Evolutionary conservation across 2,888 invertebrate species (phyloP), one percentile per base, ranked within the genome.

Genomic region (Pollenia labialis): DNA sequence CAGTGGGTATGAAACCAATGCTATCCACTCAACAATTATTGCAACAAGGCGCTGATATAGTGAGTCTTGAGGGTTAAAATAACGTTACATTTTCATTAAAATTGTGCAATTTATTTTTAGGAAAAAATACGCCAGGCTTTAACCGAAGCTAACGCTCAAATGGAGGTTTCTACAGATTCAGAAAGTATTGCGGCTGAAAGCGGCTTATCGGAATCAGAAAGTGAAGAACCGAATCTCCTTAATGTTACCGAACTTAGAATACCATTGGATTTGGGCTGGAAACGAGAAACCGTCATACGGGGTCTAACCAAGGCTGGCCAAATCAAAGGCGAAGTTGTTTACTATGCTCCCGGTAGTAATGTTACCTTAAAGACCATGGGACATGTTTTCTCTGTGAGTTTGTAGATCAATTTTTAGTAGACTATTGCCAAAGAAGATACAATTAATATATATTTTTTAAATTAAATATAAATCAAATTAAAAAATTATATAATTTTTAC

Each of bases 241-340:
- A 93, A 93, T 84, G 91, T 93, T 91, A 93, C 94, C 40, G 95
- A 95, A 88, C 92, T 96, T 74, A 93, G 95, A 66, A 94, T 96
- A 79, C 96, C 96, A 0, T 91, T 97, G 40, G 95, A 95, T 74
- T 94, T 95, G 94, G 98, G 98, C 85, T 99, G 99, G 99, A 97
- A 97, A 90, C 95, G 99, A n/a, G 97, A 98, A 92, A 98, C 98
- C 0, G 95, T 97, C 77, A 97, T 99, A 90, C 96, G 96, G 88
- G 97, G 97, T 7, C 95, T 98, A 10, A 97, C 97, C 8, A 96
- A 97, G 89, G 96, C 96, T 90, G 98, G 98, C 54, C 96, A 97
- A 88, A 96, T 97, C 88, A 96, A 97, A 89, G 98, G 99, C n/a
- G 99, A 99, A 91, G 99, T 99, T 64, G 95, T 96, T 82, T 99